phyloP scores from a whole-genome alignment of 2,888 invertebrate species.

The Ypsolopha sequella region DNA sequence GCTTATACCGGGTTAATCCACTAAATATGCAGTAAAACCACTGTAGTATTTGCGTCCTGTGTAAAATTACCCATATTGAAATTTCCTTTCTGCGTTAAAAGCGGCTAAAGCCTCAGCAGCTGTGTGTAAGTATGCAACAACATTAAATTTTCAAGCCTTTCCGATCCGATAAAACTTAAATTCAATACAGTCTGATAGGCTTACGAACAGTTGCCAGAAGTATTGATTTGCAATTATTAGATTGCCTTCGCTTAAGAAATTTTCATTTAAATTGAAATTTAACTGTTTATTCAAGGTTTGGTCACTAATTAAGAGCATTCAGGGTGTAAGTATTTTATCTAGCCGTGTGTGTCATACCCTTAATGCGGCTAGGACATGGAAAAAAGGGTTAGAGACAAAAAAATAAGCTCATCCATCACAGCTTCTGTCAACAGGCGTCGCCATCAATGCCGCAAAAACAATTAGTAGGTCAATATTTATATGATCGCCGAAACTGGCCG shows the following conservation, averaged over 20 bases:
- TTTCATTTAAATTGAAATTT: neutral
- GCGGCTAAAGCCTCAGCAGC: conserved; percentile 51
- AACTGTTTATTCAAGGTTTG: conserved; percentile 4
- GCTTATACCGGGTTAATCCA: conserved; percentile 65
- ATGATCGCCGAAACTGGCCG: conserved; percentile 44
- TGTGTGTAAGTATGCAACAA: conserved; percentile 32
- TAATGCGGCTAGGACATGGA: neutral
- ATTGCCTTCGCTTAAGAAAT: conserved; percentile 28
- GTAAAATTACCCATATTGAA: conserved; percentile 69
- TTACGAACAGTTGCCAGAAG: conserved; percentile 27
- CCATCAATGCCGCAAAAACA: conserved; percentile 62
- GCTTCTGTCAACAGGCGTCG: conserved; percentile 55
- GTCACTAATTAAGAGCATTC: conserved; percentile 2
- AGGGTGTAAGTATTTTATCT: neutral
- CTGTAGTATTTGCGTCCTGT: conserved; percentile 57
- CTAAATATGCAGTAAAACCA: conserved; percentile 64
- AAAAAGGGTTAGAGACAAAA: conserved; percentile 40
- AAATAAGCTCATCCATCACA: conserved; percentile 59
- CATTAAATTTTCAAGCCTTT: conserved; percentile 24
- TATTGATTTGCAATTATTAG: conserved; percentile 47
- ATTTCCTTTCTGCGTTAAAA: conserved; percentile 64
- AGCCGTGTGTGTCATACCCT: neutral
- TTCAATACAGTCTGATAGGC: conserved; percentile 30
- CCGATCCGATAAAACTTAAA: conserved; percentile 25
- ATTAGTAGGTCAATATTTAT: conserved; percentile 67